Evolutionary conservation across 2,888 invertebrate species (phyloP).

Genomic region (Cheilosia variabilis): DNA sequence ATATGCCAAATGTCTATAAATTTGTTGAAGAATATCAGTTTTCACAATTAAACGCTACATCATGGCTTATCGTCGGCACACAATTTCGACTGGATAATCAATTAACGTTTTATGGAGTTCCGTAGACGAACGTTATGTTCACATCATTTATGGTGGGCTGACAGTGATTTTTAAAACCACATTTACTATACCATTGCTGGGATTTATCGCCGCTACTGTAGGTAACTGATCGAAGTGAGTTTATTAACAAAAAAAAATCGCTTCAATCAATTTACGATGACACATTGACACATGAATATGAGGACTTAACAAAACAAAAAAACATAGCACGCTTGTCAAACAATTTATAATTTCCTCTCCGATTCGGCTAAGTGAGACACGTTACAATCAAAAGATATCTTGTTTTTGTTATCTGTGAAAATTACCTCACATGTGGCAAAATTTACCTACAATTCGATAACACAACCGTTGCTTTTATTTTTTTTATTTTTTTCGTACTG

Average conservation of each 20-base stretch:
- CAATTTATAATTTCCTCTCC: conserved; percentile 5
- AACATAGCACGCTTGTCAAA: background rate
- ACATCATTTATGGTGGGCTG: background rate
- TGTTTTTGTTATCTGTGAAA: background rate
- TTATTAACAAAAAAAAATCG: background rate
- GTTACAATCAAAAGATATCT: conserved; percentile 10
- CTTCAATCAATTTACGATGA: conserved; percentile 22
- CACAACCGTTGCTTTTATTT: background rate
- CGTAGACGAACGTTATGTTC: background rate
- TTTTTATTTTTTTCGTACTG: conserved; percentile 13
- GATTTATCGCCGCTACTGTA: background rate
- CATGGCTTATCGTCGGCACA: background rate
- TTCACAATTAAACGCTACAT: background rate
- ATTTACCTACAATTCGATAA: background rate
- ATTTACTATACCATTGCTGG: background rate
- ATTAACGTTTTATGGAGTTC: background rate
- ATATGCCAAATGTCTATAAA: background rate
- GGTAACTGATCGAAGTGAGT: conserved; percentile 26
- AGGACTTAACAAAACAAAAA: background rate
- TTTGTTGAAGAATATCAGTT: background rate
- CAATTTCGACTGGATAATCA: conserved; percentile 4
- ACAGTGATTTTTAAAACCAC: conserved; percentile 13
- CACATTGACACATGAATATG: conserved; percentile 33
- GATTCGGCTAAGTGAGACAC: conserved; percentile 11
- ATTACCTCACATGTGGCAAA: conserved; percentile 5